These are phyloP conservation scores for Ochropacha duplaris DNA, from an alignment of 2,888 invertebrate genomes.

Conservation along the genomic window DNA sequence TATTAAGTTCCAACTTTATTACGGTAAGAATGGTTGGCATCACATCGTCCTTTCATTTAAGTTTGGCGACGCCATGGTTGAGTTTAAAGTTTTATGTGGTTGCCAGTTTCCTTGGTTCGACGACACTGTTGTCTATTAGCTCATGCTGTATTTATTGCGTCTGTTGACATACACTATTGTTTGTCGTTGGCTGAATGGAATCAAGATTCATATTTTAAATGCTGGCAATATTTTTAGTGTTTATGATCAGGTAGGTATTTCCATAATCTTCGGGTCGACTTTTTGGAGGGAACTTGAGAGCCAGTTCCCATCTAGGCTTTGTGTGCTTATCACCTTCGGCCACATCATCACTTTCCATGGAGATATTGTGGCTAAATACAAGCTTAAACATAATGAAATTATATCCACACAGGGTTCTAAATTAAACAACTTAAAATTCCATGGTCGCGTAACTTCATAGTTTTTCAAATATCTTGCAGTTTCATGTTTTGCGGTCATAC, in stretches of 20 bases:
- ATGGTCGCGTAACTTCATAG: background rate
- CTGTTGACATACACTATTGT: background rate
- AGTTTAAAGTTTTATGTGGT: conserved; percentile 13
- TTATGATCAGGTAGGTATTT: too few relatives aligned
- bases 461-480: background rate
- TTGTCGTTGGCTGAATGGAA: background rate
- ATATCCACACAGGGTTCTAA: background rate
- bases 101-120: conserved; percentile 11
- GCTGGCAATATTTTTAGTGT: too few relatives aligned
- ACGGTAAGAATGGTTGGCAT: conserved; percentile 20
- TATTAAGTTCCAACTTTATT: conserved; percentile 21
- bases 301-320: too few relatives aligned
- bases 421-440: background rate
- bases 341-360: too few relatives aligned
- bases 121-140: background rate
- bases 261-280: too few relatives aligned
- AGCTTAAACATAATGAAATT: too few relatives aligned
- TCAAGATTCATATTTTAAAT: too few relatives aligned
- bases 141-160: background rate
- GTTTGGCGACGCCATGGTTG: conserved; percentile 26
- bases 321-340: too few relatives aligned
- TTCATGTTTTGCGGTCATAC: background rate
- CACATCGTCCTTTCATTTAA: conserved; percentile 22
- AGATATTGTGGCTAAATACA: too few relatives aligned
- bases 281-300: too few relatives aligned